Conservation (phyloP, 2,797 vertebrate genomes). For the Prunella strophiata region DNA sequence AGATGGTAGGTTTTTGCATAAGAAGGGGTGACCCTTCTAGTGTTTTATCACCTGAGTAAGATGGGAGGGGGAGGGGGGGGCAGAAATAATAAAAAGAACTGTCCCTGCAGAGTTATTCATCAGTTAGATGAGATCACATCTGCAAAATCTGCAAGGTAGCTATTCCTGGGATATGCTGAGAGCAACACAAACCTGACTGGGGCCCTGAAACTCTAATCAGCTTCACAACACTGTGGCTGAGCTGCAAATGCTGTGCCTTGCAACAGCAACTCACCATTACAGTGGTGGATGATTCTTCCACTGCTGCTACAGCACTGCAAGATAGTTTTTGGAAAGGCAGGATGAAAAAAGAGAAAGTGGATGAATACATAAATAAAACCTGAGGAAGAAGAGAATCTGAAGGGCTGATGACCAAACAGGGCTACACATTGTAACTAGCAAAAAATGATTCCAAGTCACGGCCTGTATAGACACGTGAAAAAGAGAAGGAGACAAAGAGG, state of each 20-base stretch:
- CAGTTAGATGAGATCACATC: background rate
- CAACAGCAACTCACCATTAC: background rate
- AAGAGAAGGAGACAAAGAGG: background rate
- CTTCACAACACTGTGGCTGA: background rate
- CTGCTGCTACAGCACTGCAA: background rate
- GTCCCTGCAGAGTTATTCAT: background rate
- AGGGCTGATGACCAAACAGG: background rate
- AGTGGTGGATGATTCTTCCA: background rate
- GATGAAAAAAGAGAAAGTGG: background rate
- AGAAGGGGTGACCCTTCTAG: fast-evolving
- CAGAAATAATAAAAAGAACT: too few relatives aligned
- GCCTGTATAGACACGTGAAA: background rate
- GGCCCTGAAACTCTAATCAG: background rate
- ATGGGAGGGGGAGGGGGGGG: fast-evolving
- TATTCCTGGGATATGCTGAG: background rate
- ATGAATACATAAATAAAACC: background rate
- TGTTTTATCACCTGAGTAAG: background rate
- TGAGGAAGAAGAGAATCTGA: background rate
- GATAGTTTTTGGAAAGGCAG: background rate
- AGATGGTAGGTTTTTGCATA: background rate
- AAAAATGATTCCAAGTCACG: background rate
- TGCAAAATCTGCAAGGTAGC: background rate
- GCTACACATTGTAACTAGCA: background rate
- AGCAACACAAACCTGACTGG: background rate
- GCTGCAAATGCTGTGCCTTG: background rate